phyloP scores from a whole-genome alignment of 2,113 vertebrate species.

The Leptosomus discolor region DNA sequence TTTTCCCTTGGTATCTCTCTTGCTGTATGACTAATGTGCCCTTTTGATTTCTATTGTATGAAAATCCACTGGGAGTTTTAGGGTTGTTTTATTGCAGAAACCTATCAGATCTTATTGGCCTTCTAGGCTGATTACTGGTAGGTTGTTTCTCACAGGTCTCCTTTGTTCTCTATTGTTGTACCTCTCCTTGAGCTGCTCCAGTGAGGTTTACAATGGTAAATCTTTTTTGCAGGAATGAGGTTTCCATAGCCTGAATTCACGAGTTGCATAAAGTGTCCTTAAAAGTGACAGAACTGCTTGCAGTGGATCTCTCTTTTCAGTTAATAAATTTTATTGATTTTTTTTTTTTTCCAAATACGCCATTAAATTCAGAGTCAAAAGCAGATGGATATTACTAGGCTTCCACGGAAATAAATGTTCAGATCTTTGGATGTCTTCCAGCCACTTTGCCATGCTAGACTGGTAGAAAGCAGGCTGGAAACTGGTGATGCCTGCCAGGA shows the following conservation, averaged over 20 bases:
- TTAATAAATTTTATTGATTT: conserved; percentile 23
- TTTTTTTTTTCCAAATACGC: neutral
- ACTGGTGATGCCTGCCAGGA: neutral
- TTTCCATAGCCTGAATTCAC: neutral
- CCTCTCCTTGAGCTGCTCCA: neutral
- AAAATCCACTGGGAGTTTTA: conserved; percentile 50
- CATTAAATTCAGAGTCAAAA: neutral
- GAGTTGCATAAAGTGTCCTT: neutral
- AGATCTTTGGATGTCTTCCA: neutral
- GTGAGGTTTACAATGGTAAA: neutral
- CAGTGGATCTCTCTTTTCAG: neutral
- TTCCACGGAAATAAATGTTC: neutral
- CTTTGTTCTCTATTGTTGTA: neutral
- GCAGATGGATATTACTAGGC: neutral
- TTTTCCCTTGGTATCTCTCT: neutral
- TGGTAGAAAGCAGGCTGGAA: neutral
- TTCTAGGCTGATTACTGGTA: conserved; percentile 16
- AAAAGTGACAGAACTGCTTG: neutral
- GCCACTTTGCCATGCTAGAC: neutral
- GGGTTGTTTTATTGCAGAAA: conserved; percentile 37
- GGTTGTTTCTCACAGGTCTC: neutral
- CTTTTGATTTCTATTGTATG: conserved; percentile 45
- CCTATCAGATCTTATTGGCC: conserved; percentile 21
- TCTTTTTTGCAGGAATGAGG: neutral
- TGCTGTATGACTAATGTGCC: conserved; percentile 23